These are phyloP conservation scores for Hyperoplus lanceolatus DNA, from an alignment of 2,797 vertebrate species.

Conservation along the genomic window DNA sequence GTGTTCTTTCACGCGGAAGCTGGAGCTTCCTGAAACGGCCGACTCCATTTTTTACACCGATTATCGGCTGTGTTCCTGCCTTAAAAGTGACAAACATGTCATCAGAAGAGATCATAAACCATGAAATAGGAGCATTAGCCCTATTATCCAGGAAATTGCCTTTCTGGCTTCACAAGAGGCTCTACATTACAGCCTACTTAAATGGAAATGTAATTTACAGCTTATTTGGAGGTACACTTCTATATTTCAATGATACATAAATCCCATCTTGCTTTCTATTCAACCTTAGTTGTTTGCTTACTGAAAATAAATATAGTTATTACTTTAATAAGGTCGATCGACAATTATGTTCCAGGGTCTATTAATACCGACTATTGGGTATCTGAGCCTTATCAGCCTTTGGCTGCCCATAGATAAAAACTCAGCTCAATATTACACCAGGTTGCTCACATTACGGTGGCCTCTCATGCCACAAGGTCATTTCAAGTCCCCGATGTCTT, in stretches of 20 bases:
- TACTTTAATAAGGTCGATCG: conserved; percentile 56
- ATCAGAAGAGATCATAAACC: conserved; percentile 79
- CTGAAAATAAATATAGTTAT: conserved; percentile 53
- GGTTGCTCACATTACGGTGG: conserved; percentile 77
- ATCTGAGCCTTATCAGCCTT: conserved; percentile 70
- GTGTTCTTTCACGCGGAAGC: too few species aligned
- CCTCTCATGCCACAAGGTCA: conserved; percentile 79
- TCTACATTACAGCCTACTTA: conserved; percentile 71
- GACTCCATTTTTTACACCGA: too few species aligned
- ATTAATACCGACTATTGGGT: conserved; percentile 69
- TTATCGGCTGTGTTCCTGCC: too few species aligned
- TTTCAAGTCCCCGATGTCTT: conserved; percentile 69
- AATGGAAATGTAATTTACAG: conserved; percentile 77
- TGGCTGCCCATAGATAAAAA: conserved; percentile 67
- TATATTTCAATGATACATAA: conserved; percentile 60
- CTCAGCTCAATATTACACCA: conserved; percentile 68
- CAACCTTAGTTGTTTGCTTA: conserved; percentile 21
- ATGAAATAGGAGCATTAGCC: conserved; percentile 82
- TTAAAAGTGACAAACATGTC: conserved; percentile 77
- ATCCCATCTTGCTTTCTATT: conserved; percentile 27
- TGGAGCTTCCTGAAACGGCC: too few species aligned
- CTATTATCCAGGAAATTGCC: conserved; percentile 79
- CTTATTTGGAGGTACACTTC: conserved; percentile 67
- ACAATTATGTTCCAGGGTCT: conserved; percentile 57
- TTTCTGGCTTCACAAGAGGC: conserved; percentile 72